phyloP scores from a whole-genome alignment of 2,888 invertebrate species.

The Cabera pusaria region DNA sequence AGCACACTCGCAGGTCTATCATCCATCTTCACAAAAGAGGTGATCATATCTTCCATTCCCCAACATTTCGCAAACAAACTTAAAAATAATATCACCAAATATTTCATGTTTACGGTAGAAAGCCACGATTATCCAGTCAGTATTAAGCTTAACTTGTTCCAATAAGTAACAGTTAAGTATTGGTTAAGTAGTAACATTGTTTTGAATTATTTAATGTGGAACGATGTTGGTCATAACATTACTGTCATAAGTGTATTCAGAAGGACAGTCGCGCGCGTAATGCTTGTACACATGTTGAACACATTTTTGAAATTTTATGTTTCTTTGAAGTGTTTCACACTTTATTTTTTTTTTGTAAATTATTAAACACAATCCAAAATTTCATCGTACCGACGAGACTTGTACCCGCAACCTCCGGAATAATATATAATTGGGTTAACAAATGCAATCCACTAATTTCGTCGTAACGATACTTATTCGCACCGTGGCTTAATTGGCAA shows the following conservation, averaged over 20 bases:
- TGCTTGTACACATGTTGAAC: too few species aligned
- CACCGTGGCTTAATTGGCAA: too few species aligned
- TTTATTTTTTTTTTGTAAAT: too few species aligned
- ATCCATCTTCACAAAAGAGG: constrained; percentile 53
- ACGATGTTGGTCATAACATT: constrained; percentile 5
- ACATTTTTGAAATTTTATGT: too few species aligned
- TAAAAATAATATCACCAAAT: constrained; percentile 8
- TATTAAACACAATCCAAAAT: too few species aligned
- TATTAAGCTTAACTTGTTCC: constrained; percentile 9
- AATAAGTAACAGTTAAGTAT: constrained; percentile 10
- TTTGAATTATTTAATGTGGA: constrained; percentile 14
- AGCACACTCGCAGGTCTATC: constrained; percentile 51
- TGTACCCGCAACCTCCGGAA: too few species aligned
- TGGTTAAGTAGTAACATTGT: constrained; percentile 9
- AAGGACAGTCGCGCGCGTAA: constrained; percentile 19
- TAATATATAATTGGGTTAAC: too few species aligned
- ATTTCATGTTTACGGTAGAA: constrained; percentile 7
- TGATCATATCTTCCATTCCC: constrained; percentile 30
- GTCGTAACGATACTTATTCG: too few species aligned
- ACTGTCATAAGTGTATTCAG: constrained; percentile 3
- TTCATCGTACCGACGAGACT: too few species aligned
- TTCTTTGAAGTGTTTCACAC: too few species aligned
- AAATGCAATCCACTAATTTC: too few species aligned
- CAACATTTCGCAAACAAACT: not conserved
- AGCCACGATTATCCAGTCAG: not conserved